phyloP scores from a whole-genome alignment of 2,888 invertebrate species.

The Patella caerulea region DNA sequence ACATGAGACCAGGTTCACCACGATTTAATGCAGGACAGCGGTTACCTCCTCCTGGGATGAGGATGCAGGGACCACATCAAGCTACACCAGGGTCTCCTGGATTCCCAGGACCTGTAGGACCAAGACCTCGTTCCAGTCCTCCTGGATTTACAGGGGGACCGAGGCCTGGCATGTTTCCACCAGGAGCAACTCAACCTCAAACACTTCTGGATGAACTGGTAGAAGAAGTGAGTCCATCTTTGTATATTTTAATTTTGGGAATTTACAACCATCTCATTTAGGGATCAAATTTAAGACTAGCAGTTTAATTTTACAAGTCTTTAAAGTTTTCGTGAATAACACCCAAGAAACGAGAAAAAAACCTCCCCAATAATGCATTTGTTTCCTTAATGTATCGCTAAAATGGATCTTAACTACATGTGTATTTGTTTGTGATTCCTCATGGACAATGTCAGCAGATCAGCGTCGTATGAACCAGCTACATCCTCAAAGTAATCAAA shows the following conservation, averaged over 20 bases:
- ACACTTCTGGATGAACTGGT: conserved; percentile 44
- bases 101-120: conserved; percentile 25
- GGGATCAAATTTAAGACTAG: no score
- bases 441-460: no score
- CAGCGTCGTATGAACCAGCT: no score
- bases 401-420: no score
- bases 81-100: conserved; percentile 27
- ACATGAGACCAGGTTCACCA: conserved; percentile 30
- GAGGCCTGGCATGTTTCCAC: conserved; percentile 13
- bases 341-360: no score
- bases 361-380: no score
- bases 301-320: no score
- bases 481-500: no score
- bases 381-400: no score
- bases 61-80: conserved; percentile 30
- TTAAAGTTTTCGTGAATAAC: no score
- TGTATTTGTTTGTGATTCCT: no score
- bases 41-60: conserved; percentile 40
- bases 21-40: conserved; percentile 35
- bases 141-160: not conserved
- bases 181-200: conserved; percentile 27
- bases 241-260: not conserved
- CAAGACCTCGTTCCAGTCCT: conserved; percentile 4
- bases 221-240: conserved; percentile 34
- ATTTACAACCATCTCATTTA: not conserved